These are phyloP conservation scores for Enteromius anoplus DNA, from an alignment of 2,797 vertebrate genomes.

Conservation along the genomic window DNA sequence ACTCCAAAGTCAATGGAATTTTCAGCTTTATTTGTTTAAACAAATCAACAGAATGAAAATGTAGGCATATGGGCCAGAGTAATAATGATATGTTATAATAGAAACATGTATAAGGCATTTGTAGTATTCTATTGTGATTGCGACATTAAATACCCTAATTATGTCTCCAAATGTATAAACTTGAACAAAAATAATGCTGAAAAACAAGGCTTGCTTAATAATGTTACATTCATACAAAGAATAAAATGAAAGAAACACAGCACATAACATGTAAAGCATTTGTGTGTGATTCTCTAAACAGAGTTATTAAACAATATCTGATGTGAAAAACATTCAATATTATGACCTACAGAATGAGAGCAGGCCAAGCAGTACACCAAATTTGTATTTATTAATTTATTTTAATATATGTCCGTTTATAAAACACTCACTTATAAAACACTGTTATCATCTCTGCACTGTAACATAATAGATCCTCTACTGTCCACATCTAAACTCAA, in stretches of 20 bases:
- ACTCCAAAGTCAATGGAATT: background rate
- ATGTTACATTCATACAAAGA: background rate
- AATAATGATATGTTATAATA: background rate
- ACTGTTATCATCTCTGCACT: background rate
- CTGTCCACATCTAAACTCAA: slow-evolving; percentile 62
- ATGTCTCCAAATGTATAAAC: background rate
- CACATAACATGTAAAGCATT: background rate
- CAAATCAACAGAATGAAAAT: background rate
- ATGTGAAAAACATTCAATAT: background rate
- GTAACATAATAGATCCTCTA: slow-evolving; percentile 61
- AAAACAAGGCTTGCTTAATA: background rate
- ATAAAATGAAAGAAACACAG: background rate
- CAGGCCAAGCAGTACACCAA: background rate
- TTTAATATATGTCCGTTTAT: background rate
- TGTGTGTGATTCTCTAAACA: background rate
- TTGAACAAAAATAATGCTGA: background rate
- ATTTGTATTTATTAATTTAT: background rate
- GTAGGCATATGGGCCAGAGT: background rate
- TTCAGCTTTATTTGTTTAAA: background rate
- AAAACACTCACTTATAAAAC: background rate
- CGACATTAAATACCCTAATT: background rate
- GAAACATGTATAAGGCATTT: background rate
- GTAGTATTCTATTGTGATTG: background rate
- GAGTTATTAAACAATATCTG: background rate
- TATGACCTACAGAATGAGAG: background rate